Percentiles rank a stretch among this genome's conserved stretches.
phyloP scores from a whole-genome alignment of 2,888 invertebrate genomes.

The Melinopterus prodromus region DNA sequence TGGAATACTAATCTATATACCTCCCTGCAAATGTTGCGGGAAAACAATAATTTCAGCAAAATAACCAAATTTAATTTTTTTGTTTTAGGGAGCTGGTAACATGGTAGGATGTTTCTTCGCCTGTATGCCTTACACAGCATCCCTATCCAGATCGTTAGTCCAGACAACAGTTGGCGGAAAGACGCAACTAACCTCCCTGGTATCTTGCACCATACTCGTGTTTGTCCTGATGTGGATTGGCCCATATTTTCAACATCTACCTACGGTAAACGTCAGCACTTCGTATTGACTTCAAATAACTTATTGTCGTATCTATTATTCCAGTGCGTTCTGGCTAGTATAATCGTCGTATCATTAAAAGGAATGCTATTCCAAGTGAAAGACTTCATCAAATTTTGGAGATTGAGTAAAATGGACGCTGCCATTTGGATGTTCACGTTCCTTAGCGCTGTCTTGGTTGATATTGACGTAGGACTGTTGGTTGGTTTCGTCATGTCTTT shows the following conservation, averaged over 20 bases:
- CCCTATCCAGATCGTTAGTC: slow-evolving; percentile 72
- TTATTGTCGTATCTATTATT: slow-evolving; percentile 12
- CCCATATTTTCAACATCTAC: slow-evolving; percentile 86
- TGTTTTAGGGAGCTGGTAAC: slow-evolving; percentile 70
- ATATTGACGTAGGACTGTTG: slow-evolving; percentile 78
- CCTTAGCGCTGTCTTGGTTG: slow-evolving; percentile 72
- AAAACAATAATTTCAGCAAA: neutral
- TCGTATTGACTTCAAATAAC: no score
- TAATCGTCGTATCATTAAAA: slow-evolving; percentile 78
- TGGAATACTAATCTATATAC: no score
- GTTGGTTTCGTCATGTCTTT: slow-evolving; percentile 74
- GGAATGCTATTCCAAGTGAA: slow-evolving; percentile 78
- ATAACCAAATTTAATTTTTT: neutral
- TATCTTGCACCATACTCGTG: slow-evolving; percentile 79
- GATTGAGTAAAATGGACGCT: slow-evolving; percentile 74
- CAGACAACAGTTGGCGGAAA: slow-evolving; percentile 85
- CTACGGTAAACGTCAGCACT: slow-evolving; percentile 61
- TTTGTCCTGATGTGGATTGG: slow-evolving; percentile 87
- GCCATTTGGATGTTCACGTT: slow-evolving; percentile 80
- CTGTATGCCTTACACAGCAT: slow-evolving; percentile 72
- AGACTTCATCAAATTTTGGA: slow-evolving; percentile 73
- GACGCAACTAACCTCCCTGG: slow-evolving; percentile 82
- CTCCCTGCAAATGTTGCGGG: no score
- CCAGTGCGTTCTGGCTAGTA: slow-evolving; percentile 71
- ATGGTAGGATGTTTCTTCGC: slow-evolving; percentile 73